A percentile compares a stretch with the other conserved stretches of the same genome.
phyloP scores from a whole-genome alignment of 92 coral and sea anemone genomes.

The Epizoanthus ramosus region DNA sequence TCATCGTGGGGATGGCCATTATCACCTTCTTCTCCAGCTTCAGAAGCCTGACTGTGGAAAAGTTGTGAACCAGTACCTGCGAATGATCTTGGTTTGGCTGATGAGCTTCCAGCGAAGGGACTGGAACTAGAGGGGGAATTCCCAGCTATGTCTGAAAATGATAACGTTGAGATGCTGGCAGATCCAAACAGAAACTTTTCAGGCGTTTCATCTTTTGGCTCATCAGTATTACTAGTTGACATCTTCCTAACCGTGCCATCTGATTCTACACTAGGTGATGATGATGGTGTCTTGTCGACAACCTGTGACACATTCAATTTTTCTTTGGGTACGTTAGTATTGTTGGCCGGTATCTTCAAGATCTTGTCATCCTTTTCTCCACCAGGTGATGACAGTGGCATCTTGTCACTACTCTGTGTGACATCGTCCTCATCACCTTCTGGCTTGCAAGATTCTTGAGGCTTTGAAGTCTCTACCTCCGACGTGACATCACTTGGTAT shows the following conservation, averaged over 20 bases:
- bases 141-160: slow-evolving; percentile 70
- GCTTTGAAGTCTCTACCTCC: slow-evolving; percentile 1
- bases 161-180: slow-evolving; percentile 62
- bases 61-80: slow-evolving; percentile 53
- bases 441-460: neutral
- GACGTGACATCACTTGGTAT: neutral
- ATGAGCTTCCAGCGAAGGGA: neutral
- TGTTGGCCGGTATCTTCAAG: neutral
- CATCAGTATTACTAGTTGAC: neutral
- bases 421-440: neutral
- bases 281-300: neutral
- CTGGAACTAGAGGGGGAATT: slow-evolving; percentile 35
- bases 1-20: slow-evolving; percentile 60
- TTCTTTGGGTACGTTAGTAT: neutral
- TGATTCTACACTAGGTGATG: neutral
- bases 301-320: neutral
- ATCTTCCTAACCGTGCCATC: neutral
- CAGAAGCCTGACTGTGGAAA: slow-evolving; percentile 35
- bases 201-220: neutral
- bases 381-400: neutral
- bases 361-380: neutral
- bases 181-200: slow-evolving; percentile 85
- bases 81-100: slow-evolving; percentile 35
- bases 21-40: slow-evolving; percentile 49
- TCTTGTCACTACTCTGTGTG: neutral